phyloP scores from a whole-genome alignment of 2,888 invertebrate species.

The Chouioia cunea region DNA sequence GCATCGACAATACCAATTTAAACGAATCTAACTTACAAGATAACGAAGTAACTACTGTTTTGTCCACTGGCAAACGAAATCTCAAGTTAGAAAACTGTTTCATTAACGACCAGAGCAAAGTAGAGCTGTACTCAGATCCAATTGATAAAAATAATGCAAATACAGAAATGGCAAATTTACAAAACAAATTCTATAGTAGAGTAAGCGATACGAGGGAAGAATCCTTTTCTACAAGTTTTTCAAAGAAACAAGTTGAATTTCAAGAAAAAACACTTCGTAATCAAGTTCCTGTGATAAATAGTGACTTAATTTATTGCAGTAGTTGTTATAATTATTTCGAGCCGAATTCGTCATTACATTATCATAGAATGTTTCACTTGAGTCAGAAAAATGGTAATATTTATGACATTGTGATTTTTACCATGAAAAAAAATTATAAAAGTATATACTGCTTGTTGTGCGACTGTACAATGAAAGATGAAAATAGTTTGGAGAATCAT shows the following conservation, averaged over 20 bases:
- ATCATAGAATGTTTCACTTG: slow-evolving; percentile 43
- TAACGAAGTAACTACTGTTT: background rate
- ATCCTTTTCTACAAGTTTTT: background rate
- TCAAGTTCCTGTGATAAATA: background rate
- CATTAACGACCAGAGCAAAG: background rate
- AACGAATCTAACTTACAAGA: slow-evolving; percentile 8
- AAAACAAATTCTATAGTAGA: background rate
- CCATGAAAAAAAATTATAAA: slow-evolving; percentile 31
- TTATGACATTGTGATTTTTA: slow-evolving; percentile 38
- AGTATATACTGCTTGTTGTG: slow-evolving; percentile 41
- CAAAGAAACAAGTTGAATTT: slow-evolving; percentile 6
- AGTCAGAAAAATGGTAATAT: slow-evolving; percentile 33
- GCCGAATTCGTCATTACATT: slow-evolving; percentile 24
- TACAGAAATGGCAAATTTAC: background rate
- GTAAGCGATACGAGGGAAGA: background rate
- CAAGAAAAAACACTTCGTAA: background rate
- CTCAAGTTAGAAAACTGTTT: background rate
- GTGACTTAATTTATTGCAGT: slow-evolving; percentile 18
- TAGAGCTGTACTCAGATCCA: background rate
- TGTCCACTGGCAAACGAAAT: background rate
- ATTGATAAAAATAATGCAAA: background rate
- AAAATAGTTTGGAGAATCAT: slow-evolving; percentile 34
- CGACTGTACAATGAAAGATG: slow-evolving; percentile 28
- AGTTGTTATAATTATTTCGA: slow-evolving; percentile 32
- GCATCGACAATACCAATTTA: slow-evolving; percentile 1